These are phyloP conservation scores for Oscheius sp. DNA, from an alignment of 2,888 invertebrate species.

Conservation along the genomic window DNA sequence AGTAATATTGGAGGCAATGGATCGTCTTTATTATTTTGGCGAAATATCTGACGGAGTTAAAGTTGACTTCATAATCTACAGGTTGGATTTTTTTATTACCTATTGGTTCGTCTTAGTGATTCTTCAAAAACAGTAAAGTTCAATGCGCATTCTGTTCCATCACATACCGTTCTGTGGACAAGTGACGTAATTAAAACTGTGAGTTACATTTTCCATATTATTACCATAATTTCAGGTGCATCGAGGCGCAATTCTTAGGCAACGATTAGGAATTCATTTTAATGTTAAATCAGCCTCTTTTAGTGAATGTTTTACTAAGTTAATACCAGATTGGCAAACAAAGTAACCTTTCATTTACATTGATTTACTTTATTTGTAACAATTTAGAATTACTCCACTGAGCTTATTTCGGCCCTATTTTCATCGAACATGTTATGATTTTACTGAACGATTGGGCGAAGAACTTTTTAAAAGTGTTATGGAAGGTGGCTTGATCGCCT, in stretches of 20 bases:
- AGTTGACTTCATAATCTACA: slow-evolving; percentile 8
- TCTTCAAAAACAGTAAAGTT: background rate
- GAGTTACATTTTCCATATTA: background rate
- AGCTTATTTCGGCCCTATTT: background rate
- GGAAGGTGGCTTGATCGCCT: background rate
- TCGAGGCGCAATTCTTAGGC: background rate
- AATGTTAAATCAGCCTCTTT: background rate
- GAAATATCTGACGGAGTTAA: background rate
- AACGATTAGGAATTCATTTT: background rate
- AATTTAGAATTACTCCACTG: background rate
- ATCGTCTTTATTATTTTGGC: slow-evolving; percentile 6
- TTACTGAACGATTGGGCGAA: background rate
- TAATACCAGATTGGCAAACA: background rate
- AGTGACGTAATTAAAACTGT: background rate
- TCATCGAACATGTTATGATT: background rate
- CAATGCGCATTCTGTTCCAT: background rate
- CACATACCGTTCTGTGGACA: background rate
- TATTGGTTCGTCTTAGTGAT: background rate
- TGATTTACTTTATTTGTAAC: background rate
- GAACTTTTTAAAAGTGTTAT: background rate
- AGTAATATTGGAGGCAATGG: background rate
- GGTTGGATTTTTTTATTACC: background rate
- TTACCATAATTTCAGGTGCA: background rate
- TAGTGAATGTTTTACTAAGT: background rate
- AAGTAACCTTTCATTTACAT: background rate